A percentile compares a stretch with the other conserved stretches of the same genome.
These are phyloP conservation scores for Anarhynchus alexandrinus DNA, from an alignment of 2,113 vertebrate genomes.

Conservation along the genomic window DNA sequence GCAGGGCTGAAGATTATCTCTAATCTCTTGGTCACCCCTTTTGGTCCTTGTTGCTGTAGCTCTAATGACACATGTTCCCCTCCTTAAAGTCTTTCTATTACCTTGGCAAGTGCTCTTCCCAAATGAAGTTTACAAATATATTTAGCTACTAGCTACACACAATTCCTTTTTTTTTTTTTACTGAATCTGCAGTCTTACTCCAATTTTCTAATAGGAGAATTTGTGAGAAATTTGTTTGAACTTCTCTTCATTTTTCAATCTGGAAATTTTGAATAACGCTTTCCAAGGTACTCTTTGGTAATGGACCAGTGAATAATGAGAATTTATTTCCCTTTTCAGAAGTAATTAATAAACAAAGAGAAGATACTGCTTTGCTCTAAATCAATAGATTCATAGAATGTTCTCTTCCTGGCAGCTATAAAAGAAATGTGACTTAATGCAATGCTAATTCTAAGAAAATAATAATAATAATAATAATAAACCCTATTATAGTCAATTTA, in stretches of 20 bases:
- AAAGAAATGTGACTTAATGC: neutral
- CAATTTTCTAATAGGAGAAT: neutral
- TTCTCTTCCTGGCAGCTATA: neutral
- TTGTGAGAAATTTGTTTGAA: neutral
- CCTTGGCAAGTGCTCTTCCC: neutral
- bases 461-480: neutral
- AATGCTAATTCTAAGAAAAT: neutral
- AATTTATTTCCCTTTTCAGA: neutral
- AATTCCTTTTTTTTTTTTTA: neutral
- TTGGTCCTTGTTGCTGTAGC: neutral
- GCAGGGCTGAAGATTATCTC: neutral
- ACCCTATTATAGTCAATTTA: neutral
- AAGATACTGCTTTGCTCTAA: neutral
- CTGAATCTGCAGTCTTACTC: neutral
- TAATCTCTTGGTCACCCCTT: neutral
- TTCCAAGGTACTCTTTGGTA: neutral
- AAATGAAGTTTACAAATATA: neutral
- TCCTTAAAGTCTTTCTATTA: neutral
- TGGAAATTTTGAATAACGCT: neutral
- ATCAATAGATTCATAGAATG: neutral
- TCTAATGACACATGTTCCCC: rapidly evolving
- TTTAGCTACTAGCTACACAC: neutral
- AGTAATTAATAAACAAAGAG: slow-evolving; percentile 18
- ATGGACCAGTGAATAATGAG: neutral
- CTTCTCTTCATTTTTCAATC: neutral